Conservation (phyloP, 2,888 invertebrate genomes). For the Cerastis leucographa region DNA sequence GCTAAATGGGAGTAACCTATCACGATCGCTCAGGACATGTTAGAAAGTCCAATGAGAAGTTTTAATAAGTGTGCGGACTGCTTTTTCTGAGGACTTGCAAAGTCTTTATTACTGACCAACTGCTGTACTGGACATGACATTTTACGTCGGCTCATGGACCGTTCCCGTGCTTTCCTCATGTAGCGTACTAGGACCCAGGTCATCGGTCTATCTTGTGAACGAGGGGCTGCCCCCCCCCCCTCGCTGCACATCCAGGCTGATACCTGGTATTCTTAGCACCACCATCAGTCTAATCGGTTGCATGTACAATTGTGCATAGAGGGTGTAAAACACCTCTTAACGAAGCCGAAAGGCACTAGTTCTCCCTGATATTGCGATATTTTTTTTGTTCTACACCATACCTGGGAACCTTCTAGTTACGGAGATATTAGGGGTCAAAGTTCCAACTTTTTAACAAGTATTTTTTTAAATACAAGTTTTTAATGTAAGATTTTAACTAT, state of each 20-base stretch:
- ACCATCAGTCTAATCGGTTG: not conserved
- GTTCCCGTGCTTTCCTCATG: not conserved
- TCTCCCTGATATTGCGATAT: no score
- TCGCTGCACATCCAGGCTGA: not conserved
- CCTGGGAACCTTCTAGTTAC: no score
- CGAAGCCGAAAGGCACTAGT: no score
- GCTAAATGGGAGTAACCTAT: slow-evolving; percentile 59
- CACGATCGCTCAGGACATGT: slow-evolving; percentile 59
- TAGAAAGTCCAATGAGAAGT: slow-evolving; percentile 45
- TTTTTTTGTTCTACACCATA: no score
- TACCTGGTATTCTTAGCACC: not conserved
- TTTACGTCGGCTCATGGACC: no score
- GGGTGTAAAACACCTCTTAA: not conserved
- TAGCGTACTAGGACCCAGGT: not conserved
- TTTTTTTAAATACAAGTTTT: no score
- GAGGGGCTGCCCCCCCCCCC: not conserved
- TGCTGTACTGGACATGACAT: not conserved
- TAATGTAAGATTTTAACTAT: no score
- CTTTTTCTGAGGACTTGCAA: not conserved
- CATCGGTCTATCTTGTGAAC: not conserved
- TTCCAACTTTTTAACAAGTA: no score
- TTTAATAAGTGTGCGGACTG: not conserved
- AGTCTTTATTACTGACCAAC: not conserved
- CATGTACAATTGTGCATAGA: not conserved
- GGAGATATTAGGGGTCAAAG: no score